A percentile compares a stretch with the other conserved stretches of the same genome.
phyloP scores from a whole-genome alignment of 2,113 vertebrate genomes.

The Zapus hudsonius region DNA sequence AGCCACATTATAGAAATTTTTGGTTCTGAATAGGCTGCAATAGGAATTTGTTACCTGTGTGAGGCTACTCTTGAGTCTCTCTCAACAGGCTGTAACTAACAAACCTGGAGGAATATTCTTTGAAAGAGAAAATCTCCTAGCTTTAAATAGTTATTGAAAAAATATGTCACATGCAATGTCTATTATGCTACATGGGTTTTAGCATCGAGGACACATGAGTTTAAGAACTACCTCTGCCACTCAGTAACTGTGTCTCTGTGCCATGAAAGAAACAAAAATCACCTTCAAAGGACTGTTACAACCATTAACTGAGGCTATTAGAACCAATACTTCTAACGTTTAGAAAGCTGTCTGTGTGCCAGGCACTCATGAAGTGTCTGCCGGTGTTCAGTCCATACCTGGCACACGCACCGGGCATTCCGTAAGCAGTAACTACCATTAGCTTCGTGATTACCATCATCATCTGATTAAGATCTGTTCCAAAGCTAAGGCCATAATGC shows the following conservation, averaged over 20 bases:
- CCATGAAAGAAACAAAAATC: not conserved
- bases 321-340: not conserved
- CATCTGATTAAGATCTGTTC: not conserved
- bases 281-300: not conserved
- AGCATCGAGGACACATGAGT: not conserved
- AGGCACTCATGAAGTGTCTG: not conserved
- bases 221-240: not conserved
- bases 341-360: not conserved
- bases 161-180: not conserved
- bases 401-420: not conserved
- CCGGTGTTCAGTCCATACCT: not conserved
- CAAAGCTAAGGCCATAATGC: not conserved
- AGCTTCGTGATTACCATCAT: not conserved
- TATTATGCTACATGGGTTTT: not conserved
- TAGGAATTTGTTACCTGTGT: not conserved
- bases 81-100: not conserved
- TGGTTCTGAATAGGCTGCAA: slow-evolving; percentile 15
- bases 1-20: not conserved
- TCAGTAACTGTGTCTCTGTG: not conserved
- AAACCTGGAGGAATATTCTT: slow-evolving; percentile 33
- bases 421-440: not conserved
- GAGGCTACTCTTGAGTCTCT: not conserved
- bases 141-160: slow-evolving; percentile 23
- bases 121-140: not conserved
- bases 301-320: not conserved